Base-by-base conservation (phyloP, 2,888 invertebrate species). In the Phengaris alcon region DNA sequence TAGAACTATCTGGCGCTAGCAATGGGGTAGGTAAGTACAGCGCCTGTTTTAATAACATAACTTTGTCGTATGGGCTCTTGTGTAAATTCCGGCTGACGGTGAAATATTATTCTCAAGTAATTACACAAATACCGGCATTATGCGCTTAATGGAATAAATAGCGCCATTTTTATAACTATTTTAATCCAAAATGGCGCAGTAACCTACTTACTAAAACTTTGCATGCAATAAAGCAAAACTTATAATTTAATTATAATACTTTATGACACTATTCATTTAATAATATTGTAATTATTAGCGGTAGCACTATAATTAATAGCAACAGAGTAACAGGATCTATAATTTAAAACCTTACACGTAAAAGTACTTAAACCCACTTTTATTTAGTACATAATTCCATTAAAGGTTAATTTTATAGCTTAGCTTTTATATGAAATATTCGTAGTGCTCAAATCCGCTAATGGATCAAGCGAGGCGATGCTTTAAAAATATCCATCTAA, bases 401-500 rank as follows among this genome's bases (percentile, higher is more conserved):
- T 77, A 75, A 76, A 80, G 81, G 79, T 84, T 83, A 35, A 64
- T 12, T 64, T 64, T 83, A 84, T 81, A 82, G 81, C 81, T 83
- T 80, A 83, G 84, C 84, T 84, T 86, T 85, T 85, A 85, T 83
- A 85, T 82, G 82, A 83, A 84, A 85, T 85, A 83, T 84, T 84
- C 84, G 82, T 83, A 84, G 81, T 83, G 84, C 86, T 88, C 87
- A 88, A 89, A 87, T 84, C 84, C 83, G 86, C 88, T 90, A 90
- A 90, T 90, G 90, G 90, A 89, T 86, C 84, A 87, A 85, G 86
- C 88, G 88, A 86, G 86, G 87, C 84, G 84, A 84, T 86, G 87
- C 84, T 87, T 89, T 89, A 88, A 90, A 89, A 89, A 90, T 89
- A 90, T 88, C 88, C 87, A 84, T 87, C 86, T 88, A 88, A 90